Evolutionary conservation across 1,140 invertebrate genomes (phyloP), one percentile per base, ranked within the genome.

Genomic region (Rhysida immarginata): DNA sequence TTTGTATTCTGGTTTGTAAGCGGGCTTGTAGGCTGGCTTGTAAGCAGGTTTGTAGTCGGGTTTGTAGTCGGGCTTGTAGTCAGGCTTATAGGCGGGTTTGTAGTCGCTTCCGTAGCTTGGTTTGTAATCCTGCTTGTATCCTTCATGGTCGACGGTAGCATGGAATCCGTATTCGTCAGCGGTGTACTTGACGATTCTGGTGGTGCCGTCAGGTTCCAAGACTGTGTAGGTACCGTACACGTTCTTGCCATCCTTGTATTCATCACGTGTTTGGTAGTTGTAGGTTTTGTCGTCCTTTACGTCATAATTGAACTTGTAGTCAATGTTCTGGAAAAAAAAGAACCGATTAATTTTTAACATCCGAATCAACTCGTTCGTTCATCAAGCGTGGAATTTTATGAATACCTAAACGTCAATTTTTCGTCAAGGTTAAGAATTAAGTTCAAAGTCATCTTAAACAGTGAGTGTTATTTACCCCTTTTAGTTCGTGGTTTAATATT

Each of bases 101-200:
- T n/a, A n/a, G n/a, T n/a, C n/a, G n/a, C n/a, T n/a, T n/a, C n/a
- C n/a, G n/a, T n/a, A n/a, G n/a, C n/a, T n/a, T n/a, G n/a, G n/a
- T n/a, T n/a, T n/a, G n/a, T n/a, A n/a, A n/a, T n/a, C n/a, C n/a
- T n/a, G n/a, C n/a, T n/a, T n/a, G n/a, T n/a, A n/a, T n/a, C n/a
- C n/a, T 23, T 51, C 24, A 27, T 55, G 5, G 18, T 55, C 27
- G n/a, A 54, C 53, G 16, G 3, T 3, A 16, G 53, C 53, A 8
- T 54, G 53, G 35, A 54, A 54, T 3, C 53, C 53, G 27, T 44
- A 46, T 11, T 54, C 53, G 27, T 54, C 53, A 54, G 53, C 53
- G 3, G 11, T 44, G 42, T 54, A 54, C 24, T 54, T 54, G 11
- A 54, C 53, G 5, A 54, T 8, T 13, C 53, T 11, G 3, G 23